These are phyloP conservation scores for Hyposmocoma kahamanoa DNA, from an alignment of 1,140 invertebrate genomes.

Conservation along the genomic window DNA sequence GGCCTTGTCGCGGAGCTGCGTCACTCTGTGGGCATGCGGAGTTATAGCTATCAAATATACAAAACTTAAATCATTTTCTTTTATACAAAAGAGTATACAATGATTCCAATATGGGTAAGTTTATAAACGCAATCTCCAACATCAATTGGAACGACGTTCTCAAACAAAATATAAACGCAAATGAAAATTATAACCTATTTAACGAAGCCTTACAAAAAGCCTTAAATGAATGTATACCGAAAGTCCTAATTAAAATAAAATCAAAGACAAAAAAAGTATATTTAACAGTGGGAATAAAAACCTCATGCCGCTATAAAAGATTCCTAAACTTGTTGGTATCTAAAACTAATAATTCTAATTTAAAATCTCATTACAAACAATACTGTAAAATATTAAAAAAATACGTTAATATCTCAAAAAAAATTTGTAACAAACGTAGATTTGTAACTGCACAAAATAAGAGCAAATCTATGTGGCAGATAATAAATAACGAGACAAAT, in stretches of 20 bases:
- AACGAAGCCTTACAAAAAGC: neutral
- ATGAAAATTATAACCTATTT: slow-evolving; percentile 1
- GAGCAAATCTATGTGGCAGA: no score
- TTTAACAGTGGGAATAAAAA: neutral
- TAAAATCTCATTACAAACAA: no score
- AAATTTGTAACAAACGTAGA: no score
- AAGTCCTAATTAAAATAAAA: neutral
- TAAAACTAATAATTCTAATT: no score
- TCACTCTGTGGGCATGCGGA: no score
- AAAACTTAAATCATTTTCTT: neutral
- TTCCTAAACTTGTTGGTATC: no score
- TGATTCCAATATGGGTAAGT: neutral
- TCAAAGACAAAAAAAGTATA: neutral
- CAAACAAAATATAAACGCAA: neutral
- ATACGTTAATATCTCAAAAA: no score
- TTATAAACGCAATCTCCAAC: neutral
- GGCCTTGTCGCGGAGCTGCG: no score
- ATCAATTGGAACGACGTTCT: neutral
- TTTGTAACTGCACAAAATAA: no score
- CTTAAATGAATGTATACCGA: neutral
- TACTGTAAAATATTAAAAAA: no score
- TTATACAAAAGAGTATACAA: neutral
- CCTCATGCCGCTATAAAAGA: no score
- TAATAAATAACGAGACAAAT: no score
- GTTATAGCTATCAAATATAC: neutral